Conservation (phyloP, 2,888 invertebrate genomes). For the Hecatera dysodea region DNA sequence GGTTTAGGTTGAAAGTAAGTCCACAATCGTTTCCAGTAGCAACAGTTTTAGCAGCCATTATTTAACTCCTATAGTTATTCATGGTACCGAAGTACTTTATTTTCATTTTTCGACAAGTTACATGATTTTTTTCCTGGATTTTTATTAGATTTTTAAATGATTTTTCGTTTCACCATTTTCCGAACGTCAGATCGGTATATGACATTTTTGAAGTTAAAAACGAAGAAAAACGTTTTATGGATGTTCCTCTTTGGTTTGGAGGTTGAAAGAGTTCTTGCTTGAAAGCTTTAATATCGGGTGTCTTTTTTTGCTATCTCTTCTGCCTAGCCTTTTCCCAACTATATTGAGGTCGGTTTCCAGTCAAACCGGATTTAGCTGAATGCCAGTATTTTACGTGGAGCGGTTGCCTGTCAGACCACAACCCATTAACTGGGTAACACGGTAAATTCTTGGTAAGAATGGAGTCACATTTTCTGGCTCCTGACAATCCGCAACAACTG, state of each 20-base stretch:
- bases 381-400: too few species aligned
- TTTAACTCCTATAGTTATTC: constrained; percentile 39
- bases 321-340: too few species aligned
- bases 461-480: too few species aligned
- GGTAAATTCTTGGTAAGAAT: too few species aligned
- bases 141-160: constrained; percentile 12
- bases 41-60: constrained; percentile 63
- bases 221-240: constrained; percentile 32
- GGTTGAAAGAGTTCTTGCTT: constrained; percentile 30
- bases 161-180: constrained; percentile 25
- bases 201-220: constrained; percentile 51
- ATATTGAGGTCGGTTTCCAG: too few species aligned
- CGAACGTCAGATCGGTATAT: constrained; percentile 37
- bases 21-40: constrained; percentile 53
- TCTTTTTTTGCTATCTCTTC: background rate
- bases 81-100: constrained; percentile 58
- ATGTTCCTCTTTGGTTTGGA: constrained; percentile 24
- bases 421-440: too few species aligned
- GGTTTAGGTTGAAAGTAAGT: constrained; percentile 78
- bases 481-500: too few species aligned
- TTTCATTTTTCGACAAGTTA: constrained; percentile 11
- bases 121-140: constrained; percentile 18
- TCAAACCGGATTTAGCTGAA: too few species aligned
- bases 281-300: background rate
- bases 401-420: too few species aligned